These are phyloP conservation scores for Lasius platythorax DNA, from an alignment of 2,888 invertebrate genomes.

Conservation along the genomic window DNA sequence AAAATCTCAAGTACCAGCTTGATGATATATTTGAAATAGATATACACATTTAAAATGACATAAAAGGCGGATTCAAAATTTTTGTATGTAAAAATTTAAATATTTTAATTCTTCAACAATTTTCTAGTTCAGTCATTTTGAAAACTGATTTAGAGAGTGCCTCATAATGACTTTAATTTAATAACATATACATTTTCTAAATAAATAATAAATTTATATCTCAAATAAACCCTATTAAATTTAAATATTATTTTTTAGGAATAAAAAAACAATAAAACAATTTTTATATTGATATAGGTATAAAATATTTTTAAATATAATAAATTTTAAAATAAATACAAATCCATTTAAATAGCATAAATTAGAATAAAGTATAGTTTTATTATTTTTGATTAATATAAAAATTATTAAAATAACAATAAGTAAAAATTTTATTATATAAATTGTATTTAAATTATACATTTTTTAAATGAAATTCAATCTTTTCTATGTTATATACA, in stretches of 20 bases:
- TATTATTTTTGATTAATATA: no score
- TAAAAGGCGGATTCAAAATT: not conserved
- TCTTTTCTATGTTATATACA: no score
- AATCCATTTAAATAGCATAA: no score
- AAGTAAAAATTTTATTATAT: no score
- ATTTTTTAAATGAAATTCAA: no score
- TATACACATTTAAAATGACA: not conserved
- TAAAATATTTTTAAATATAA: no score
- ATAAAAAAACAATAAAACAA: no score
- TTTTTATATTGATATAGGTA: no score
- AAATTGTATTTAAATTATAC: no score
- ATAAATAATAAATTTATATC: not conserved
- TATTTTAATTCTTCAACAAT: not conserved
- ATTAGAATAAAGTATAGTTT: no score
- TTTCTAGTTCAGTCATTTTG: not conserved
- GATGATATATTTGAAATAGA: not conserved
- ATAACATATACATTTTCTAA: not conserved
- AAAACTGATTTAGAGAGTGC: not conserved
- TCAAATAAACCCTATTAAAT: not conserved
- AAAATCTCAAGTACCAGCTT: not conserved
- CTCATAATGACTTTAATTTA: not conserved
- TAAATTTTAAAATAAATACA: no score
- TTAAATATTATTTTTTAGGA: not conserved
- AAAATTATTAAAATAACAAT: no score
- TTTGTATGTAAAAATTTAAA: not conserved